Conservation (phyloP, 2,797 vertebrate species). For the Poecilia wingei region DNA sequence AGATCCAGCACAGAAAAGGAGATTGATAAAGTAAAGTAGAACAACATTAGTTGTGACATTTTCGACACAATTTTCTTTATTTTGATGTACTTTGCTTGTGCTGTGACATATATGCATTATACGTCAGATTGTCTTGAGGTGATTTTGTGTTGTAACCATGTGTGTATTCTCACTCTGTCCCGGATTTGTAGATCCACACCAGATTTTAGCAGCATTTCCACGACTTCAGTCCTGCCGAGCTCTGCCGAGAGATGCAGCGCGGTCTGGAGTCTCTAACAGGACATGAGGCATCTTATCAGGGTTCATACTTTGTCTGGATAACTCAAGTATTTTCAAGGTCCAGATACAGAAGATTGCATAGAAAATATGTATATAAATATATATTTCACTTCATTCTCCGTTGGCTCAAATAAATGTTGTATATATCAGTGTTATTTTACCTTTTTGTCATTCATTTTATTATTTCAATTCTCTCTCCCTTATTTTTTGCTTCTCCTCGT, state of each 20-base stretch:
- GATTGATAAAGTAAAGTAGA: conserved; percentile 21
- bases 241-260: conserved; percentile 89
- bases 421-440: background rate
- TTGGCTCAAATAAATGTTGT: background rate
- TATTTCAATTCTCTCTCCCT: background rate
- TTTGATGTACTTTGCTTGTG: background rate
- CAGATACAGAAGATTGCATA: background rate
- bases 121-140: background rate
- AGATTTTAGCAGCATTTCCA: conserved; percentile 87
- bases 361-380: background rate
- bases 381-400: background rate
- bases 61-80: background rate
- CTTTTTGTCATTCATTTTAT: background rate
- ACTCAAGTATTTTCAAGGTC: background rate
- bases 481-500: background rate
- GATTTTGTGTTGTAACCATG: background rate
- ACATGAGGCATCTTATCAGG: background rate
- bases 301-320: background rate
- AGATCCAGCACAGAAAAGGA: conserved; percentile 19
- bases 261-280: conserved; percentile 86
- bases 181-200: conserved; percentile 79
- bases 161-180: conserved; percentile 82
- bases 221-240: conserved; percentile 85
- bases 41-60: background rate
- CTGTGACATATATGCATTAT: background rate